Evolutionary conservation across 2,113 vertebrate genomes (phyloP).

Genomic region (Gymnobelideus leadbeateri): DNA sequence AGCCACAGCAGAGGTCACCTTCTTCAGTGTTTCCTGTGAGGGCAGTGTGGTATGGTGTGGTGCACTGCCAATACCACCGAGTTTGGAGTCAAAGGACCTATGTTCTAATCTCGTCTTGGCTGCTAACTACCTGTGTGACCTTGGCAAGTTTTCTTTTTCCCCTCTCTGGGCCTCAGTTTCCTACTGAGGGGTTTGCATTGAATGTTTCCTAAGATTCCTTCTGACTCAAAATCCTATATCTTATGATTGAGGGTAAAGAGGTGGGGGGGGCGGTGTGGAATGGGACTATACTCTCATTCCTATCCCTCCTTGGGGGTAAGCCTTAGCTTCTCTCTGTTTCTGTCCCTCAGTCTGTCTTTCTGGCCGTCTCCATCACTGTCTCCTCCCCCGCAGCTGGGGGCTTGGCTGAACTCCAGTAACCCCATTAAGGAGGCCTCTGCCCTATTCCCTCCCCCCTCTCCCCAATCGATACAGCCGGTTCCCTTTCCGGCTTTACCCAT

Average conservation of each 20-base stretch:
- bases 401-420: conserved; percentile 8
- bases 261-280: not conserved
- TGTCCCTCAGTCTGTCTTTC: not conserved
- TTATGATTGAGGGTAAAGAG: not conserved
- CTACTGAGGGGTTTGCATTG: not conserved
- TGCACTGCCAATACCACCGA: not conserved
- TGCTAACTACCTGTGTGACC: not conserved
- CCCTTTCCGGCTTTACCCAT: conserved; percentile 2
- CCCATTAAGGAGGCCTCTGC: conserved; percentile 3
- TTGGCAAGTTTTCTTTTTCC: not conserved
- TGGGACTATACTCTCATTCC: not conserved
- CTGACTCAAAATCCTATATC: not conserved
- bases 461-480: conserved; percentile 7
- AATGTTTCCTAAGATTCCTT: not conserved
- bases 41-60: not conserved
- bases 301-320: not conserved
- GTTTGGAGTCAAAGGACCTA: not conserved
- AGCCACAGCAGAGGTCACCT: not conserved
- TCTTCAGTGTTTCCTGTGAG: not conserved
- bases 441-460: not conserved
- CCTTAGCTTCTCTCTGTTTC: not conserved
- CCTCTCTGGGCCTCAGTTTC: not conserved
- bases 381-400: not conserved
- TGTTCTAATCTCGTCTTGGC: not conserved
- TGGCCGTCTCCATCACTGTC: not conserved